Base-by-base conservation (phyloP, 2,113 vertebrate genomes). In the Brachyhypopomus gauderio region DNA sequence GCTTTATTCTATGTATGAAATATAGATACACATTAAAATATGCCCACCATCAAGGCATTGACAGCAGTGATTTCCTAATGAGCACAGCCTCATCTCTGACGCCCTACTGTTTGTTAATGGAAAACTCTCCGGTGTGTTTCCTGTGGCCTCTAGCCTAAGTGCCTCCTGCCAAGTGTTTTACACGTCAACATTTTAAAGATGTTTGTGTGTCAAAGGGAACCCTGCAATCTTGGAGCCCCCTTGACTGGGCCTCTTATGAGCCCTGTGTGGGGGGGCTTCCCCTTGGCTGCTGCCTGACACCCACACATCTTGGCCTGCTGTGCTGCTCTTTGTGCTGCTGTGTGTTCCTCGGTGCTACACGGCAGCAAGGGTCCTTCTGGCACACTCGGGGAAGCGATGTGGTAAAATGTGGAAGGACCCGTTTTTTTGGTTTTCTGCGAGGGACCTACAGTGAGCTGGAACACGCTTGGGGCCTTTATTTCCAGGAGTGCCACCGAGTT, bases 71-170 rank as follows among this genome's bases (percentile, higher is more conserved):
- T 52, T 52, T 52, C 8, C 45, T 52, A n/a, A 22, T 41, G 66
- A 22, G 4, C 16, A 20, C 19, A 36, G 66, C 66, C 64, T 67
- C 30, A 36, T 36, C 17, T 67, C 14, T 19, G 64, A 67, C 64
- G 7, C 64, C 66, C 17, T 41, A 11, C 36, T 17, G 66, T 70
- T 70, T 36, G 16, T 70, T 70, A 70, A 70, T 70, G 34, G 64
- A 67, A 38, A 70, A 34, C 34, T 22, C 16, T 34, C 9, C 64
- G n/a, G 6, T 41, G 19, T 70, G 11, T n/a, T 70, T 70, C 34
- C 34, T 20, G 34, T 69, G 6, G 30, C 66, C 34, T 14, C 7
- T n/a, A 9, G 16, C 16, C 9, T 19, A 69, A 38, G 66, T 69
- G 66, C 66, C 30, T 4, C 17, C 64, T 36, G n/a, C 36, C 36